These are phyloP conservation scores for Recurvirostra avosetta DNA, from an alignment of 2,113 vertebrate species.

Conservation along the genomic window DNA sequence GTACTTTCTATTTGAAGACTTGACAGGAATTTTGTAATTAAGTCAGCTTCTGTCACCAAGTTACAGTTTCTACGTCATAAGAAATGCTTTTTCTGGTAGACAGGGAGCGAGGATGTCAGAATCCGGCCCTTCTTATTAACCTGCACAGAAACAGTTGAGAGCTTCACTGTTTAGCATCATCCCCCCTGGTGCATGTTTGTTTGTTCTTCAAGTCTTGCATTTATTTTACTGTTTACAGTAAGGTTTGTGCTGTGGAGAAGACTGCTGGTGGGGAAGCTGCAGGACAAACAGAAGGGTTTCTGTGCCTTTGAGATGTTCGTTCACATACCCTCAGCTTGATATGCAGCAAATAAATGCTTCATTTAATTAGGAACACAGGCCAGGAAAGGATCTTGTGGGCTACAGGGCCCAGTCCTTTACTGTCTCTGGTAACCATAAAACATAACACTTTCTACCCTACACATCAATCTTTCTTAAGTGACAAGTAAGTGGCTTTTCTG, in stretches of 20 bases:
- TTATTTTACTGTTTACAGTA: conserved; percentile 10
- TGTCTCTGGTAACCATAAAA: background rate
- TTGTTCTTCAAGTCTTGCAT: background rate
- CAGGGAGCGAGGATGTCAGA: background rate
- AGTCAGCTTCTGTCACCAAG: background rate
- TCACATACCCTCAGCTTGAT: background rate
- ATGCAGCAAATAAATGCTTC: background rate
- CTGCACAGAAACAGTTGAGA: background rate
- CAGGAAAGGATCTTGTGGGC: background rate
- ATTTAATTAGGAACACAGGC: background rate
- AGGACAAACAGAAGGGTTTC: conserved; percentile 3
- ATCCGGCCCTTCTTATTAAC: background rate
- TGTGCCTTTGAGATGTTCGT: background rate
- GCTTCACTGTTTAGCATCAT: background rate
- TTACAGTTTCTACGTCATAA: background rate
- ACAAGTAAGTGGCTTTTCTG: background rate
- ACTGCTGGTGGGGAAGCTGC: background rate
- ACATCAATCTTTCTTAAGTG: background rate
- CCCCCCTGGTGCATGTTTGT: background rate
- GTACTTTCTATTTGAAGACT: background rate
- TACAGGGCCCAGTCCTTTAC: background rate
- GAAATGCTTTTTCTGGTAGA: background rate
- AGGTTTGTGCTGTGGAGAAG: background rate
- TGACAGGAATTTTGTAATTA: background rate
- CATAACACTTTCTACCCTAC: background rate